phyloP scores from a whole-genome alignment of 2,888 invertebrate genomes.

The Pachydiplax longipennis region DNA sequence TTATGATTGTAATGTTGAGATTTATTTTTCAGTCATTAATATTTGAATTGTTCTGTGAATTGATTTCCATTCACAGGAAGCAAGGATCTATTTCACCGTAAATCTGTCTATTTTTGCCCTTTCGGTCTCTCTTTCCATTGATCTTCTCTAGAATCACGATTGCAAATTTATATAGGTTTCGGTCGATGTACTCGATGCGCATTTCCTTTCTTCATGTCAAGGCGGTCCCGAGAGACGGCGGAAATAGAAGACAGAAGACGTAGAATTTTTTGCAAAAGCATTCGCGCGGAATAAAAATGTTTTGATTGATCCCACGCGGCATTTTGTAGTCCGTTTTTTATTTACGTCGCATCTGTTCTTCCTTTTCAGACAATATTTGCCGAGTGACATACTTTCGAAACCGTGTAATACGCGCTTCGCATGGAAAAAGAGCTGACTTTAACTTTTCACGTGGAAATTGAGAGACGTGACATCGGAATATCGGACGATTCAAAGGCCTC shows the following conservation, averaged over 20 bases:
- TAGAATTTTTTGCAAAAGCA: background rate
- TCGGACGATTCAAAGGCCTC: background rate
- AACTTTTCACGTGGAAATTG: background rate
- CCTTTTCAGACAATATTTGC: background rate
- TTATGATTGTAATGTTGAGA: too few relatives aligned
- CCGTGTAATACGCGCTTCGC: background rate
- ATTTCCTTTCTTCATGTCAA: background rate
- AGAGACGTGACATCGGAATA: background rate
- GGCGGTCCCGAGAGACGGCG: background rate
- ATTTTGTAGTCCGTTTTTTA: background rate
- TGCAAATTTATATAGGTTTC: background rate
- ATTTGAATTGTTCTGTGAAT: too few relatives aligned
- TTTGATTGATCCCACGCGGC: background rate
- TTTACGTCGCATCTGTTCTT: background rate
- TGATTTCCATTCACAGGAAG: too few relatives aligned
- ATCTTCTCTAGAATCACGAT: background rate
- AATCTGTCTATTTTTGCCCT: too few relatives aligned
- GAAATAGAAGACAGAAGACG: background rate
- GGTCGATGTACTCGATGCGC: background rate
- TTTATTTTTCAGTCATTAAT: too few relatives aligned
- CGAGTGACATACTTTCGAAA: background rate
- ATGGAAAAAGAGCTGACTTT: background rate
- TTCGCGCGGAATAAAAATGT: background rate
- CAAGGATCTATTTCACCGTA: too few relatives aligned
- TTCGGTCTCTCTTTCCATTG: background rate